A percentile compares a stretch with the other conserved stretches of the same genome.
These are phyloP conservation scores for Barypeithes pellucidus DNA, from an alignment of 2,888 invertebrate species.

Conservation along the genomic window DNA sequence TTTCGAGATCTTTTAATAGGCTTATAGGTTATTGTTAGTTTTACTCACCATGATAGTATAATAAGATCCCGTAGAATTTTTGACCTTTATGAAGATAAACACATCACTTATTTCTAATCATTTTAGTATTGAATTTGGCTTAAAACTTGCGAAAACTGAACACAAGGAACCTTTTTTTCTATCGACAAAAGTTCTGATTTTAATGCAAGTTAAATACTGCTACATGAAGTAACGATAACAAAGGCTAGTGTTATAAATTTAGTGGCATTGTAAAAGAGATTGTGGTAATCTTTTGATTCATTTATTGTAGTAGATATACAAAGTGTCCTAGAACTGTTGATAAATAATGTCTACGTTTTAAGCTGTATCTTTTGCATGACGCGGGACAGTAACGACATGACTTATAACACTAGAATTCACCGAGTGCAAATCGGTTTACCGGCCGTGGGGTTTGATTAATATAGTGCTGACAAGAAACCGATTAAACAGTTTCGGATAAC, in stretches of 20 bases:
- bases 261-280: slow-evolving; percentile 12
- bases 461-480: no score
- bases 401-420: no score
- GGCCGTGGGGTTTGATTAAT: no score
- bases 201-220: slow-evolving; percentile 7
- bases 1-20: no score
- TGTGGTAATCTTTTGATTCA: slow-evolving; percentile 8
- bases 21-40: no score
- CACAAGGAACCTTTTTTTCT: neutral
- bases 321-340: neutral
- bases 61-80: neutral
- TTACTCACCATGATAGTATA: slow-evolving; percentile 9
- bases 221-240: neutral
- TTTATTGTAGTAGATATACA: slow-evolving; percentile 1
- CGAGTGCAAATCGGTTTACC: no score
- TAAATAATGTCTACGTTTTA: no score
- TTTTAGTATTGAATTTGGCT: slow-evolving; percentile 6
- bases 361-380: no score
- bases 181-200: neutral
- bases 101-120: slow-evolving; percentile 14
- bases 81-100: slow-evolving; percentile 11
- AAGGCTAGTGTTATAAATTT: neutral
- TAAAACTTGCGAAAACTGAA: neutral
- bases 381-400: no score
- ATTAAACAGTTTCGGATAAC: no score